Evolutionary conservation across 2,113 vertebrate genomes (phyloP).

Genomic region (Toxotes chatareus): DNA sequence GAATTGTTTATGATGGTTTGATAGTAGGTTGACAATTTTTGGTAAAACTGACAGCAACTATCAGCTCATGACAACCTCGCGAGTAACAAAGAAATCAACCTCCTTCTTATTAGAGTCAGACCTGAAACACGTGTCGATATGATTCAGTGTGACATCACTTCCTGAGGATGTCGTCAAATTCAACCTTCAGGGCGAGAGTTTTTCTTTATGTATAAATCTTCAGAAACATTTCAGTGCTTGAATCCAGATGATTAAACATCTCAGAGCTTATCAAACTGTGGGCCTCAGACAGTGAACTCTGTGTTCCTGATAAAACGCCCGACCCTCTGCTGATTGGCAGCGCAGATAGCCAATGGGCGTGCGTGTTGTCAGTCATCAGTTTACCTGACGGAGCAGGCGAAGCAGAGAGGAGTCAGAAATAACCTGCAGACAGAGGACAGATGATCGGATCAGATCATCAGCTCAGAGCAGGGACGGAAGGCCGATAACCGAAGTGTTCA

Average conservation of each 20-base stretch:
- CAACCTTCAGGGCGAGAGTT: too few species aligned
- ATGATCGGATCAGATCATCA: neutral
- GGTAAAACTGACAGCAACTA: too few species aligned
- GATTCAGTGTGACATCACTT: too few species aligned
- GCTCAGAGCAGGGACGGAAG: neutral
- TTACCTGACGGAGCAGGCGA: neutral
- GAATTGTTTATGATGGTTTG: too few species aligned
- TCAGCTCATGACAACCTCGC: too few species aligned
- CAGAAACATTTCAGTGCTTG: neutral
- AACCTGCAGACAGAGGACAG: neutral
- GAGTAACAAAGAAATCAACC: too few species aligned
- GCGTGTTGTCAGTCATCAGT: neutral
- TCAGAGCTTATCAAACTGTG: neutral
- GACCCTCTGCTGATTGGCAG: neutral
- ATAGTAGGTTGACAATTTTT: too few species aligned
- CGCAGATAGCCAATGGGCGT: neutral
- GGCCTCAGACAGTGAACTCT: neutral
- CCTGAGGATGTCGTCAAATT: too few species aligned
- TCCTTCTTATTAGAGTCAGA: too few species aligned
- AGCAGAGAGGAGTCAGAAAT: neutral
- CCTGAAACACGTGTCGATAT: too few species aligned
- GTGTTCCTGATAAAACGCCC: neutral
- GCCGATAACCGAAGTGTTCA: neutral
- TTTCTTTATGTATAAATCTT: too few species aligned
- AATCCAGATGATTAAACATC: neutral